These are phyloP conservation scores for Hephaestus fuliginosus DNA, from an alignment of 2,797 vertebrate species.

Conservation along the genomic window DNA sequence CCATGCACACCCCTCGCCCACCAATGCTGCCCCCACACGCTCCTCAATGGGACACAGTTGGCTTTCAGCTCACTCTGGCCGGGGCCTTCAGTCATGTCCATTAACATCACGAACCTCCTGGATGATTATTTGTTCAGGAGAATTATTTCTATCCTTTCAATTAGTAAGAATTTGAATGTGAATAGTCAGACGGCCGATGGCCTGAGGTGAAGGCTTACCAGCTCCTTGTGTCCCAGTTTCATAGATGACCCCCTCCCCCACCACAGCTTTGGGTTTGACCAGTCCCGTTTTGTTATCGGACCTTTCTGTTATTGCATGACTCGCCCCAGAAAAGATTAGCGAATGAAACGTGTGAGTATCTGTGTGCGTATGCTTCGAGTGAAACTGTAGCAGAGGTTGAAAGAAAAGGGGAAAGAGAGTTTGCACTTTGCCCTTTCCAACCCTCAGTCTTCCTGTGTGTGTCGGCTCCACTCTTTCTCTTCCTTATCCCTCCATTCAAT, in stretches of 20 bases:
- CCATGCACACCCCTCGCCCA: slow-evolving; percentile 41
- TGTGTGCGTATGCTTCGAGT: slow-evolving; percentile 54
- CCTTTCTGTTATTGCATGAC: slow-evolving; percentile 74
- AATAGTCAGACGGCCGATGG: slow-evolving; percentile 17
- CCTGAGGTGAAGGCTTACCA: slow-evolving; percentile 62
- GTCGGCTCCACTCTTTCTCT: slow-evolving; percentile 49
- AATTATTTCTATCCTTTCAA: not conserved
- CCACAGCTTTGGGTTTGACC: slow-evolving; percentile 49
- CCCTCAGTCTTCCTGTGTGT: slow-evolving; percentile 51
- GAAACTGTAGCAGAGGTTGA: slow-evolving; percentile 51
- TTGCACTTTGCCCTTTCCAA: slow-evolving; percentile 64
- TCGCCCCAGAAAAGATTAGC: slow-evolving; percentile 36
- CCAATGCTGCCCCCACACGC: slow-evolving; percentile 32
- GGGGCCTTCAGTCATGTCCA: slow-evolving; percentile 10
- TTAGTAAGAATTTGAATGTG: slow-evolving; percentile 6
- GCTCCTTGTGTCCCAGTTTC: slow-evolving; percentile 48
- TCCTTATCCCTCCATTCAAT: slow-evolving; percentile 49
- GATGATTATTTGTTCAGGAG: not conserved
- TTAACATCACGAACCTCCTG: not conserved
- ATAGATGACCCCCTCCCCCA: slow-evolving; percentile 17
- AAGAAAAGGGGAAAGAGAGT: slow-evolving; percentile 67
- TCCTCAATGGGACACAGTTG: slow-evolving; percentile 42
- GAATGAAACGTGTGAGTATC: slow-evolving; percentile 51
- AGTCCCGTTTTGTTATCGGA: slow-evolving; percentile 52
- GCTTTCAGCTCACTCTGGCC: slow-evolving; percentile 51